Evolutionary conservation across 1,140 invertebrate genomes (phyloP), one percentile per base, ranked within the genome.

Genomic region (Vanessa tameamea): DNA sequence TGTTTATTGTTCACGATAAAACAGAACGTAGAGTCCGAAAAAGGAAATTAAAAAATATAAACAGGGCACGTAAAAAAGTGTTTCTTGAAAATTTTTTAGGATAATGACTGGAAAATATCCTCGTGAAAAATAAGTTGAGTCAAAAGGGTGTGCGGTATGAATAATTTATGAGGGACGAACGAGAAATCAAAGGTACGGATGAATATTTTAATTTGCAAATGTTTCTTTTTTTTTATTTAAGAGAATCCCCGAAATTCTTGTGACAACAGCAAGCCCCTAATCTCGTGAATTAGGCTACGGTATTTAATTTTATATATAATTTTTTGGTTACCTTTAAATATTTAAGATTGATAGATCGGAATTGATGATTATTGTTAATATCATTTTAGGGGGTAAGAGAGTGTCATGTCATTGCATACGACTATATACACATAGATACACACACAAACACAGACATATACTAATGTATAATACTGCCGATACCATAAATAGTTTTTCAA

Each of bases 101-200:
- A 68, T 73, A 73, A 73, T 73, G 72, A 73, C 55, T 73, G 65
- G 68, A 69, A 73, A 73, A 73, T 73, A 65, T 64, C 72, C 65
- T 50, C 55, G 43, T 63, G 64, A 63, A 73, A 73, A 73, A 73
- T 73, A 73, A 73, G 55, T 67, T 43, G 55, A 73, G 57, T 69
- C 65, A 67, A 73, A 73, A 73, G 65, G 66, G 72, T 68, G 66
- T 68, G 55, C 71, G 63, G 7, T 16, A 23, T 73, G 71, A 73
- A 73, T 73, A 50, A 73, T 73, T 73, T 67, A 73, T 73, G 71
- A 73, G 48, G 63, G 51, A 64, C 71, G 65, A 73, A 73, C 71
- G 71, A 73, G 71, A 64, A 73, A 73, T 73, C 71, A 73, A 73
- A 73, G 71, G 71, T 73, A 47, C 16, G 64, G 71, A 73, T 73